A percentile compares a stretch with the other conserved stretches of the same genome.
phyloP scores from a whole-genome alignment of 2,888 invertebrate genomes.

The Keiferia lycopersicella region DNA sequence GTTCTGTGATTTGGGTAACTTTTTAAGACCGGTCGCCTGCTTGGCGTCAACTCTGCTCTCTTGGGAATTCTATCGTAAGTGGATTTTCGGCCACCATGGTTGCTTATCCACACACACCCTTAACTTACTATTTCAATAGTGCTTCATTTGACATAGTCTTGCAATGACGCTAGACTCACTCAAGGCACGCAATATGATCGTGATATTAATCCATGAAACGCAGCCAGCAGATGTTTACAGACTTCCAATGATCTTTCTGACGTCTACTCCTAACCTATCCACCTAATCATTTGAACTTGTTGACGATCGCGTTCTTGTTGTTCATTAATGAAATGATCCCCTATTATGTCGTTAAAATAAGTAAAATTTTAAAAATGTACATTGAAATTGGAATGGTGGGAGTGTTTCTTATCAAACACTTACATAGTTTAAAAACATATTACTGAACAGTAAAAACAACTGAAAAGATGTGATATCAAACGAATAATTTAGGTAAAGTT shows the following conservation, averaged over 20 bases:
- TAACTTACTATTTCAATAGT: neutral
- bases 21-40: too few species aligned
- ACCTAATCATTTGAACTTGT: constrained; percentile 2
- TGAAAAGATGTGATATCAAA: too few species aligned
- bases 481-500: too few species aligned
- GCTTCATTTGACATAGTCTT: neutral
- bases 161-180: neutral
- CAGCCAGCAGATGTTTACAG: neutral
- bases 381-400: too few species aligned
- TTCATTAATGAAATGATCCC: neutral
- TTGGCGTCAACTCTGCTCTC: too few species aligned
- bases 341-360: too few species aligned
- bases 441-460: too few species aligned
- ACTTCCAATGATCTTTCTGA: constrained; percentile 6
- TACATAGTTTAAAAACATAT: too few species aligned
- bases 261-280: neutral
- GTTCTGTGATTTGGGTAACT: too few species aligned
- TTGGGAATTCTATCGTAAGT: too few species aligned
- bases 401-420: too few species aligned
- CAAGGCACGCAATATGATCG: neutral
- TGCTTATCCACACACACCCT: neutral
- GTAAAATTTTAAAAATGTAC: neutral
- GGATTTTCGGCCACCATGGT: too few species aligned
- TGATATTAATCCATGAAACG: neutral
- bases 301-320: neutral